Conservation (phyloP, 2,888 invertebrate species). For the Palloptera scutellata region DNA sequence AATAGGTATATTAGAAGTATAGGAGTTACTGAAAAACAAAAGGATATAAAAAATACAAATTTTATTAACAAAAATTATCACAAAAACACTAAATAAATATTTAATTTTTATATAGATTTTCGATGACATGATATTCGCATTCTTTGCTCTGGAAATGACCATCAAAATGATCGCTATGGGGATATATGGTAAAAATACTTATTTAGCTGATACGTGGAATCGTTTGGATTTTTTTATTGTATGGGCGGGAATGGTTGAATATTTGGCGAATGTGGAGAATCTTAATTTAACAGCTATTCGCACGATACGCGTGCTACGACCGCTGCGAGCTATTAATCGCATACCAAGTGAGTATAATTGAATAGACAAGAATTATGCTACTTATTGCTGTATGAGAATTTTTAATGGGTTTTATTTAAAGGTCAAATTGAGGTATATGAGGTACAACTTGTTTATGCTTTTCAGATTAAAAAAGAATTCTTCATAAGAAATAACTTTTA, state of each 20-base stretch:
- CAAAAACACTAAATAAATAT: neutral
- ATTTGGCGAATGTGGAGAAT: slow-evolving; percentile 93
- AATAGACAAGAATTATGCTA: too few species aligned
- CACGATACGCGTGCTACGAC: slow-evolving; percentile 96
- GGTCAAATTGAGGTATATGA: too few species aligned
- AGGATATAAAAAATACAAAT: too few species aligned
- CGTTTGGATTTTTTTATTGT: slow-evolving; percentile 98
- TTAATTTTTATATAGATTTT: slow-evolving; percentile 73
- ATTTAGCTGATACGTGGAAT: slow-evolving; percentile 99
- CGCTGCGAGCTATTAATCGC: slow-evolving; percentile 97
- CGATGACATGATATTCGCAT: slow-evolving; percentile 98
- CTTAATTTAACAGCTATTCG: slow-evolving; percentile 98
- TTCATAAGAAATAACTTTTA: too few species aligned
- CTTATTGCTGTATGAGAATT: too few species aligned
- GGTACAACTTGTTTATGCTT: too few species aligned
- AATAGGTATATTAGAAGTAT: too few species aligned
- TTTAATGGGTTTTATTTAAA: too few species aligned
- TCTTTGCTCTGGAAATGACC: slow-evolving; percentile 97
- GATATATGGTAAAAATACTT: slow-evolving; percentile 90
- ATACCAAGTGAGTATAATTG: slow-evolving; percentile 89
- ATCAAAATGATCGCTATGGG: slow-evolving; percentile 99
- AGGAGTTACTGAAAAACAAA: too few species aligned
- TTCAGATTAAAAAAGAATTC: too few species aligned
- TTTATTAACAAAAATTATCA: too few species aligned
- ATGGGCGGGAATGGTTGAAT: slow-evolving; percentile 89